Evolutionary conservation across 2,888 invertebrate species (phyloP), one percentile per base, ranked within the genome.

Genomic region (Papilio protenor): DNA sequence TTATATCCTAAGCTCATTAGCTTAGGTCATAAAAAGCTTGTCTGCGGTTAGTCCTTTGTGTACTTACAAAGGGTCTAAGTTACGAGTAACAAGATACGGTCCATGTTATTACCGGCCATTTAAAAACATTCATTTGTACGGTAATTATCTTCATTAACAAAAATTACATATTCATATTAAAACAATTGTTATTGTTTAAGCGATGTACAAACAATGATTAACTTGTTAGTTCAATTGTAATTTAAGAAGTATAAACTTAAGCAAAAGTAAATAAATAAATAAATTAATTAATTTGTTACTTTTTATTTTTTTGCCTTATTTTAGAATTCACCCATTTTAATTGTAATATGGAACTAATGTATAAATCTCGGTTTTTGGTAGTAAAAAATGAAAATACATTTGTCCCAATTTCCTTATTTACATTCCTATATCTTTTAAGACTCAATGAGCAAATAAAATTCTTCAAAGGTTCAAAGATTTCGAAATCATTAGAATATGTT

Each of bases 31-130:
- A 40, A 64, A 64, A 64, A 64, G n/a, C 18, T 18, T 64, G 33
- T 40, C 18, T 64, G 64, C 18, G 64, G 64, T 64, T 64, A 64
- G 40, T 64, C 64, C 64, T 64, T 64, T 64, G 33, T 33, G 33
- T 40, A 40, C 33, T 40, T 64, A 64, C 40, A 33, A 64, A 64
- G 33, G 64, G 40, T 18, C 64, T 64, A 40, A 64, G 33, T 64
- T 40, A 64, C 40, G 18, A 1, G 33, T 64, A 64, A 33, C 33
- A 40, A 64, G 18, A 64, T 64, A 64, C n/a, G 64, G 10, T 64
- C 40, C 64, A 18, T 64, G 33, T 61, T 14, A 59, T 61, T 16
- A 27, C 61, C 61, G 21, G 57, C 21, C 57, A 57, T 21, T 57
- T 21, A 21, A 57, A 57, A 55, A 16, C 49, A 8, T 55, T 8